A percentile compares a stretch with the other conserved stretches of the same genome.
These are phyloP conservation scores for Onychostoma macrolepis DNA, from an alignment of 2,113 vertebrate species.

Conservation along the genomic window DNA sequence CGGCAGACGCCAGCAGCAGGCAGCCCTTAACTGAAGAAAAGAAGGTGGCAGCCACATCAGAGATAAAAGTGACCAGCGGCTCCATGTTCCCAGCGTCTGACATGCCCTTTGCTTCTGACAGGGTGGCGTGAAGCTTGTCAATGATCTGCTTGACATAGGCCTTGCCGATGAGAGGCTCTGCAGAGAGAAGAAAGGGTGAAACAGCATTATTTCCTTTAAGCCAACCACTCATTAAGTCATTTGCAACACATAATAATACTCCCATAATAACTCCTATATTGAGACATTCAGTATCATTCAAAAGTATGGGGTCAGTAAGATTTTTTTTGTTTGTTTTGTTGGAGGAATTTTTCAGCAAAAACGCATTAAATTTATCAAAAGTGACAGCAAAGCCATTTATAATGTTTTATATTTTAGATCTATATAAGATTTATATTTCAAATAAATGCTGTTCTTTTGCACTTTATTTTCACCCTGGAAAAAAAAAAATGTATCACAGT, in stretches of 20 bases:
- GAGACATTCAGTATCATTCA: not conserved
- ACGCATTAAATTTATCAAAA: not conserved
- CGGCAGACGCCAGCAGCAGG: conserved; percentile 85
- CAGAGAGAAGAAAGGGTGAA: not conserved
- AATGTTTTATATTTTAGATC: too few relatives aligned
- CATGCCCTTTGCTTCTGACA: conserved; percentile 85
- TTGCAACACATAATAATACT: not conserved
- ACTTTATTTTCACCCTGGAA: not conserved
- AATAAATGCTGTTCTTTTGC: not conserved
- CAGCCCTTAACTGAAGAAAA: conserved; percentile 89
- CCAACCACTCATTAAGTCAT: not conserved
- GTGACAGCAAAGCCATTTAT: not conserved
- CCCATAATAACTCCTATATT: not conserved
- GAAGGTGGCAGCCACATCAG: conserved; percentile 90
- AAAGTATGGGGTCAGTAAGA: not conserved
- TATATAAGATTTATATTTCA: not conserved
- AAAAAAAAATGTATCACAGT: too few relatives aligned
- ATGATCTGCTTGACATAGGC: conserved; percentile 88
- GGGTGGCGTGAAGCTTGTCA: conserved; percentile 86
- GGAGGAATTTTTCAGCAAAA: not conserved
- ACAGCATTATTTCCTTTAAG: not conserved
- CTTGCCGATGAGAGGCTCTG: conserved; percentile 89
- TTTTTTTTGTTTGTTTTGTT: not conserved
- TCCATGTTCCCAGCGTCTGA: conserved; percentile 87
- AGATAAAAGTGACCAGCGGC: conserved; percentile 88